Conservation (phyloP, 2,888 invertebrate species). For the Tuberolachnus salignus region DNA sequence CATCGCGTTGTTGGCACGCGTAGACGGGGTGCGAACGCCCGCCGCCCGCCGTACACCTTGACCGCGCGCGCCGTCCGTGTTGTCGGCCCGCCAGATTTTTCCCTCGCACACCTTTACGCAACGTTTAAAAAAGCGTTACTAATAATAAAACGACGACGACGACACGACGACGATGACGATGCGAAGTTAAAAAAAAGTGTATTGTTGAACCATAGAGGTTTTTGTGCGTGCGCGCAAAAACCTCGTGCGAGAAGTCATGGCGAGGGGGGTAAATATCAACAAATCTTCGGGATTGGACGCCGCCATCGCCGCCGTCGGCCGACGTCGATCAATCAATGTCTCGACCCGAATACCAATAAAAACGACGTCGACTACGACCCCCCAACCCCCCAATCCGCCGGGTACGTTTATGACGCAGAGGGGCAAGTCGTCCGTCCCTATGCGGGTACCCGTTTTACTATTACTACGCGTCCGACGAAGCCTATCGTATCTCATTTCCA, state of each 20-base stretch:
- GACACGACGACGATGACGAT: background rate
- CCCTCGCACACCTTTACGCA: slow-evolving; percentile 46
- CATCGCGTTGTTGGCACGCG: slow-evolving; percentile 28
- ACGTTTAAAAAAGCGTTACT: slow-evolving; percentile 48
- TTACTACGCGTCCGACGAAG: no score
- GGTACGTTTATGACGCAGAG: background rate
- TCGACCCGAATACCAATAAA: slow-evolving; percentile 50
- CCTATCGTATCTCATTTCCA: background rate
- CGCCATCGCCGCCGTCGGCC: background rate
- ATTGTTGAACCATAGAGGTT: background rate
- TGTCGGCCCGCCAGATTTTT: slow-evolving; percentile 48
- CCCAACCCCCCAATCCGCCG: no score
- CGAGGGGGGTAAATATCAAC: slow-evolving; percentile 26
- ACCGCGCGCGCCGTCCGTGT: background rate
- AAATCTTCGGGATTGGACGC: slow-evolving; percentile 34
- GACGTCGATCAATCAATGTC: slow-evolving; percentile 52
- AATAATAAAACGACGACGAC: slow-evolving; percentile 32
- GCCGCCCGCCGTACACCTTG: slow-evolving; percentile 10
- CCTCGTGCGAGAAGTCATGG: background rate
- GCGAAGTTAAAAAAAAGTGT: background rate
- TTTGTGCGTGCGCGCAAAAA: background rate
- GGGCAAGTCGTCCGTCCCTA: background rate
- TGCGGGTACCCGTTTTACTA: no score
- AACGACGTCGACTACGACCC: background rate
- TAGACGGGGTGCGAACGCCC: slow-evolving; percentile 42